Evolutionary conservation across 2,113 vertebrate genomes (phyloP), one percentile per base, ranked within the genome.

Genomic region (Ochotona curzoniae): DNA sequence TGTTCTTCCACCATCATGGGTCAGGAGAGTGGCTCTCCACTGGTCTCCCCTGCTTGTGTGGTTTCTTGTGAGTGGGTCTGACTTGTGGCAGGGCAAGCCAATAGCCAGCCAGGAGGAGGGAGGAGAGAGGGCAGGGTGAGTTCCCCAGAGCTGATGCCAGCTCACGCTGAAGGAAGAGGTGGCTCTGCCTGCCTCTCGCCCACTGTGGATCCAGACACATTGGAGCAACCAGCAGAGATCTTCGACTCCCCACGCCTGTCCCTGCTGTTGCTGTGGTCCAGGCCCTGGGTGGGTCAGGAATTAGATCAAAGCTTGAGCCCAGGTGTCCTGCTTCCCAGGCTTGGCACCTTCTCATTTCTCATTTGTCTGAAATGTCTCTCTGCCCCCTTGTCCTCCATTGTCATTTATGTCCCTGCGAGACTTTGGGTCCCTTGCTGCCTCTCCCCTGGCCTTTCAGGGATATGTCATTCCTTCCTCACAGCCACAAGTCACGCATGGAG

Each of bases 131-230:
- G 26, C 30, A 23, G 5, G 32, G 11, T 17, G 1, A 44, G 21
- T 12, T 47, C 17, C 23, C 67, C n/a, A 38, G 30, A 21, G 0
- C 0, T 1, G 10, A 21, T 35, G 49, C 57, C 9, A 2, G 5
- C 7, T 32, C 12, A 66, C 60, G 23, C 15, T 44, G 11, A 5
- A 5, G 44, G 21, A 35, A 13, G 11, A 49, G 57, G 11, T 21
- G n/a, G 35, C 70, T 44, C 23, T 0, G 21, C 35, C 51, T 25
- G 57, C 64, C 17, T 71, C 32, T 75, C 44, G 0, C 11, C 11
- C 10, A 0, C 35, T 5, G 26, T 67, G 51, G 30, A 17, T 80
- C n/a, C 70, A 30, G 83, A 23, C 17, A 3, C 38, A 25, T 8
- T 32, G 10, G 49, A 15, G 51, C 20, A 12, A 5, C 49, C 21